A percentile compares a stretch with the other conserved stretches of the same genome.
Evolutionary conservation across 2,888 invertebrate genomes (phyloP).

Genomic region (Agrochola lychnidis): DNA sequence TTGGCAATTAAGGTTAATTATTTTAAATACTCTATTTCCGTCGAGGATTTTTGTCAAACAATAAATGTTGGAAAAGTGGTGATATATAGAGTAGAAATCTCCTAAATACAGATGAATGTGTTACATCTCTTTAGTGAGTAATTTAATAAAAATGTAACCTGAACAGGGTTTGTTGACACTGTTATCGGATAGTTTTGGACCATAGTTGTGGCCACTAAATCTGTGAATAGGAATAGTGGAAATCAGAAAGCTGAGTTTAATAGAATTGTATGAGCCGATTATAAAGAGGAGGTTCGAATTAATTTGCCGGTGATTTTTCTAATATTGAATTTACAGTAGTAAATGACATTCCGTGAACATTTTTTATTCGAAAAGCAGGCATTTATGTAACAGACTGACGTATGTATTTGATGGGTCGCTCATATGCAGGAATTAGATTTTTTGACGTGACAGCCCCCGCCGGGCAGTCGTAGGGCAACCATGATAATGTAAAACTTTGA

Average conservation of each 20-base stretch:
- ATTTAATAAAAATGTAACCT: background rate
- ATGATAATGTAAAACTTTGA: background rate
- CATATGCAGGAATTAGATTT: background rate
- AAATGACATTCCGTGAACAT: slow-evolving; percentile 3
- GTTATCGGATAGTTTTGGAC: background rate
- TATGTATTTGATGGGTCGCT: background rate
- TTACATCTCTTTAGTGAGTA: background rate
- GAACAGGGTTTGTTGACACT: background rate
- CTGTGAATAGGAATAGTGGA: background rate
- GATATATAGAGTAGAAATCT: background rate
- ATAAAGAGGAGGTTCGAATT: background rate
- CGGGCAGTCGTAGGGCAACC: background rate
- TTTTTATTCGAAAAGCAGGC: background rate
- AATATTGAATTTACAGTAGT: background rate
- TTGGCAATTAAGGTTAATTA: background rate
- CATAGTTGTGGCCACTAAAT: background rate
- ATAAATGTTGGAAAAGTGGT: background rate
- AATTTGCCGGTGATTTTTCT: background rate
- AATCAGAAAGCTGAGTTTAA: background rate
- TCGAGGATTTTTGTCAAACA: background rate
- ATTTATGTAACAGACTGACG: background rate
- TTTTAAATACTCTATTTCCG: background rate
- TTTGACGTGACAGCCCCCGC: background rate
- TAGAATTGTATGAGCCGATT: background rate
- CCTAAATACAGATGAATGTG: background rate